Percentiles rank a stretch among this genome's conserved stretches.
These are phyloP conservation scores for Myotis vivesi DNA, from an alignment of 2,797 vertebrate species.

Conservation along the genomic window DNA sequence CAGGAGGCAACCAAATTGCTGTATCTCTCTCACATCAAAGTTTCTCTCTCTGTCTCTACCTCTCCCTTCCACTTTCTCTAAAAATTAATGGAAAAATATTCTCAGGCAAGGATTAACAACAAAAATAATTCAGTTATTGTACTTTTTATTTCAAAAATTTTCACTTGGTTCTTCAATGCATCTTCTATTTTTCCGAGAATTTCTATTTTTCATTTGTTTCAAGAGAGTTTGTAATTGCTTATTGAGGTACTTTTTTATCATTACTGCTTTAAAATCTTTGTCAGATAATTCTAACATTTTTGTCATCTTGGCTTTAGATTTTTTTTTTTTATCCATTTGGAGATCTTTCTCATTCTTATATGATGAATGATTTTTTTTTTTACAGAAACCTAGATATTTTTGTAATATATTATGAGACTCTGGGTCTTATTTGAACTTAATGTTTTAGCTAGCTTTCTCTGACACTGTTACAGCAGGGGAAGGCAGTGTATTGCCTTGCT, in stretches of 20 bases:
- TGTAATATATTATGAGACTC: slow-evolving; percentile 23
- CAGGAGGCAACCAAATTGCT: too few relatives aligned
- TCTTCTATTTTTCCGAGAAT: background rate
- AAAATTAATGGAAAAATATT: too few relatives aligned
- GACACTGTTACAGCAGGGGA: background rate
- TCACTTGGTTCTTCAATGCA: slow-evolving; percentile 1
- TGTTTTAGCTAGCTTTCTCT: background rate
- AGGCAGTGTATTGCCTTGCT: background rate
- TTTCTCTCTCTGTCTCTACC: too few relatives aligned
- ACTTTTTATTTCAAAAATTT: slow-evolving; percentile 49
- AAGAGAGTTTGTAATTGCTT: background rate
- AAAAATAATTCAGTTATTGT: background rate
- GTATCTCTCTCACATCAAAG: too few relatives aligned
- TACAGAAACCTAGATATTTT: slow-evolving; percentile 18
- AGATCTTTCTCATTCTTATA: slow-evolving; percentile 43
- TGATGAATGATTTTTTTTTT: slow-evolving; percentile 32
- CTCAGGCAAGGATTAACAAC: too few relatives aligned
- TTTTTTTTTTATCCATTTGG: slow-evolving; percentile 31
- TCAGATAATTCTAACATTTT: slow-evolving; percentile 3
- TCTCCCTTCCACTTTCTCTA: too few relatives aligned
- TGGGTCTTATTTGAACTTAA: slow-evolving; percentile 13
- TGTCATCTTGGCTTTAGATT: slow-evolving; percentile 4
- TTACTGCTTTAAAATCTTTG: slow-evolving; percentile 36
- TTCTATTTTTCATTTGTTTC: slow-evolving; percentile 5
- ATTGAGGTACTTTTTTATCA: slow-evolving; percentile 44